These are phyloP conservation scores for Heliconius ismenius DNA, from an alignment of 2,888 invertebrate genomes.

Conservation along the genomic window DNA sequence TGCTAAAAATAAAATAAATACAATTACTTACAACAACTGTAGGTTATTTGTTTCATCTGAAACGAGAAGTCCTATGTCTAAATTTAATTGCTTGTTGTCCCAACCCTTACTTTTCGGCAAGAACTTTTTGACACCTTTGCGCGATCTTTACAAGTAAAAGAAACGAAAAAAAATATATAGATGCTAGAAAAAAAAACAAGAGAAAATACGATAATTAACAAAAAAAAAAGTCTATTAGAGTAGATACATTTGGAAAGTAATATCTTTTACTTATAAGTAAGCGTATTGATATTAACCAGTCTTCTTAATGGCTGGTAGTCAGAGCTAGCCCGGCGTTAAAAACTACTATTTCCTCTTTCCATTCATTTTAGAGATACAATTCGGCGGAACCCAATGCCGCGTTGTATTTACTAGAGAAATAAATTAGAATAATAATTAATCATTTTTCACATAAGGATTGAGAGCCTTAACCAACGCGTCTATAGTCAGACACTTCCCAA, in stretches of 20 bases:
- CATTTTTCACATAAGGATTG: too few relatives aligned
- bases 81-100: constrained; percentile 21
- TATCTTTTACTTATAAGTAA: too few relatives aligned
- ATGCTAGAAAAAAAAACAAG: too few relatives aligned
- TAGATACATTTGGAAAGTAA: too few relatives aligned
- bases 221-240: too few relatives aligned
- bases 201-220: too few relatives aligned
- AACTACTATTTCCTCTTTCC: too few relatives aligned
- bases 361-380: too few relatives aligned
- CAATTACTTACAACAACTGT: background rate
- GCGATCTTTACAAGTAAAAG: background rate
- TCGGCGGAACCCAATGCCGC: background rate
- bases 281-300: too few relatives aligned
- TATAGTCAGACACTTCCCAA: background rate
- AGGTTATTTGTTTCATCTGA: background rate
- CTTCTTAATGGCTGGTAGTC: too few relatives aligned
- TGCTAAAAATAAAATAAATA: background rate
- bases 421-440: too few relatives aligned
- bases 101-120: constrained; percentile 21
- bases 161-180: background rate
- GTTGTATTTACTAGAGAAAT: background rate
- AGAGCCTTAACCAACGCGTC: background rate
- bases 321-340: too few relatives aligned
- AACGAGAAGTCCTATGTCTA: background rate
- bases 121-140: constrained; percentile 26